phyloP scores from a whole-genome alignment of 2,888 invertebrate genomes.

The Stramonita haemastoma region DNA sequence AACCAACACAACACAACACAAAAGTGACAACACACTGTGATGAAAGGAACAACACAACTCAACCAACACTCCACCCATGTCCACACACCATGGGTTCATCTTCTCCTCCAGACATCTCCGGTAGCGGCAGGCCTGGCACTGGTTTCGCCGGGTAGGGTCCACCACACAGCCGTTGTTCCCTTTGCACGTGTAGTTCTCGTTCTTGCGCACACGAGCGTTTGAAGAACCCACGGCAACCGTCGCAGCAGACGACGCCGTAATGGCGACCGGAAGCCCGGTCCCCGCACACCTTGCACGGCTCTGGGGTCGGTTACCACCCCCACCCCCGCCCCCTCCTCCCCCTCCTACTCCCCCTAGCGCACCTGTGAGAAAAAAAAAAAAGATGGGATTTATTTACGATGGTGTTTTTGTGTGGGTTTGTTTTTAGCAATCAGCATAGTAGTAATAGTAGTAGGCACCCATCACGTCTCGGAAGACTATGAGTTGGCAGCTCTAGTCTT shows the following conservation, averaged over 20 bases:
- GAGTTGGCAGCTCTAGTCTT: too few relatives aligned
- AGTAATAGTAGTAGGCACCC: too few relatives aligned
- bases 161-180: conserved; percentile 92
- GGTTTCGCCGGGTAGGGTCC: conserved; percentile 93
- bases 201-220: conserved; percentile 91
- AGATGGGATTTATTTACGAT: background rate
- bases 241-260: conserved; percentile 80
- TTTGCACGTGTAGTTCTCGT: conserved; percentile 90
- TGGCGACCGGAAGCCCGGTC: conserved; percentile 78
- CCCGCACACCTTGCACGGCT: conserved; percentile 78
- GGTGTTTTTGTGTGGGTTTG: too few relatives aligned
- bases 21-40: too few relatives aligned
- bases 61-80: too few relatives aligned
- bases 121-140: conserved; percentile 96
- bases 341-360: background rate
- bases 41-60: too few relatives aligned
- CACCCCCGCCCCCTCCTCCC: background rate
- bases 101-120: conserved; percentile 92
- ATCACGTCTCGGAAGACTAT: too few relatives aligned
- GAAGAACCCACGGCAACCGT: conserved; percentile 90
- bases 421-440: too few relatives aligned
- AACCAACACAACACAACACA: too few relatives aligned
- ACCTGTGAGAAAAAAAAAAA: too few relatives aligned
- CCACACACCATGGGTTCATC: conserved; percentile 94
- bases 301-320: conserved; percentile 76